Percentiles rank a stretch among this genome's conserved stretches.
These are phyloP conservation scores for Penaeus monodon DNA, from an alignment of 2,888 invertebrate species.

Conservation along the genomic window DNA sequence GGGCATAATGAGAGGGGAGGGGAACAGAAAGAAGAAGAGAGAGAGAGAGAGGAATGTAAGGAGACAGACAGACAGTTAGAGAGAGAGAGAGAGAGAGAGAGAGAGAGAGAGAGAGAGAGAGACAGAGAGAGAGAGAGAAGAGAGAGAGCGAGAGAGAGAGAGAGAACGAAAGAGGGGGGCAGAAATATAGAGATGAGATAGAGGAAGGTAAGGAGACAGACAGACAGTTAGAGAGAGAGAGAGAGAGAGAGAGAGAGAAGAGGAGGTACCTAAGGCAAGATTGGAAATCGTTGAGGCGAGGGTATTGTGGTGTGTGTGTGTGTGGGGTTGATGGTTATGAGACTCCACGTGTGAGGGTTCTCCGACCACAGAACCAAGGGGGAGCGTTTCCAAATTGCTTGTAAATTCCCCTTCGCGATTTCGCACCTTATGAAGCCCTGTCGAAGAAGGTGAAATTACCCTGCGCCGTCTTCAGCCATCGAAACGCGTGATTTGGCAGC, in stretches of 20 bases:
- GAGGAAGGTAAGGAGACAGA: background rate
- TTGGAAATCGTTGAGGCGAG: conserved; percentile 41
- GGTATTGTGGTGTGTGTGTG: conserved; percentile 33
- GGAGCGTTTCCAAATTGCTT: too few species aligned
- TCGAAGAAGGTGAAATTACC: too few species aligned
- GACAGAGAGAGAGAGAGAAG: background rate
- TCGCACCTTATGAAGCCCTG: too few species aligned
- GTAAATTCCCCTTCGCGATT: too few species aligned
- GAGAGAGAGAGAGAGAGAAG: conserved; percentile 6
- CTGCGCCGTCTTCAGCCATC: too few species aligned
- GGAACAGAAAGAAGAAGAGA: background rate
- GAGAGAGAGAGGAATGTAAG: conserved; percentile 2
- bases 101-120: conserved; percentile 9
- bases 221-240: background rate
- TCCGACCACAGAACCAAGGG: conserved; percentile 2
- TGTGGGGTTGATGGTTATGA: conserved; percentile 33
- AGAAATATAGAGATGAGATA: background rate
- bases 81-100: conserved; percentile 27
- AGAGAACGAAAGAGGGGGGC: background rate
- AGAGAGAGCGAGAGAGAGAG: conserved; percentile 5
- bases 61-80: background rate
- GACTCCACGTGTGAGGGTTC: conserved; percentile 9
- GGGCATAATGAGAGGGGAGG: background rate
- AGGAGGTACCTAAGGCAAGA: conserved; percentile 29
- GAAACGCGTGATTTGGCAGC: too few species aligned